These are phyloP conservation scores for Beris morrisii DNA, from an alignment of 2,888 invertebrate genomes.

Conservation along the genomic window DNA sequence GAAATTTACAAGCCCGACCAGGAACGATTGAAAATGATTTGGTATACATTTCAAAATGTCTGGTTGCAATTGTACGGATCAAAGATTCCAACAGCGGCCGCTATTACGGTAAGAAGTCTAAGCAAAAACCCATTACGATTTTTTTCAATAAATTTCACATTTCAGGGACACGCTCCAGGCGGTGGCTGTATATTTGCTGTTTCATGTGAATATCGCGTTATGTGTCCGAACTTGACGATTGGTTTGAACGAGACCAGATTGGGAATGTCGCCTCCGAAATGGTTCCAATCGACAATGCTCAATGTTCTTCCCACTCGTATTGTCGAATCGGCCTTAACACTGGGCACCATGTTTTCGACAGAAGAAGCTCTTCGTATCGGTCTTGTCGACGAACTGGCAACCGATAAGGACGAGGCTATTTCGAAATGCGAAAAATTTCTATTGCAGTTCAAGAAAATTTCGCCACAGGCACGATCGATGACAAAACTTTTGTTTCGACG, in stretches of 20 bases:
- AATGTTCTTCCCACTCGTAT: conserved; percentile 68
- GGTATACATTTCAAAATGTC: conserved; percentile 75
- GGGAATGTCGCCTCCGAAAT: conserved; percentile 76
- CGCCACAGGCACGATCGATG: conserved; percentile 62
- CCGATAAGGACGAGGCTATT: conserved; percentile 69
- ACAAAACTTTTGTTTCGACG: conserved; percentile 62
- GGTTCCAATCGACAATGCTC: conserved; percentile 67
- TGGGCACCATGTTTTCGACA: conserved; percentile 72
- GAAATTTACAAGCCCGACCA: conserved; percentile 83
- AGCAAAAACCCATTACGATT: background rate
- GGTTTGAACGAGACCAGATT: conserved; percentile 86
- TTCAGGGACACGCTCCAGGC: conserved; percentile 78
- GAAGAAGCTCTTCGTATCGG: conserved; percentile 77
- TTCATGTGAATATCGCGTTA: conserved; percentile 82
- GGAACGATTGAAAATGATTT: conserved; percentile 69
- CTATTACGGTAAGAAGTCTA: conserved; percentile 69
- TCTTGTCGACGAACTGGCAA: conserved; percentile 73
- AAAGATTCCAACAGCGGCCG: conserved; percentile 73
- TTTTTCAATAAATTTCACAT: background rate
- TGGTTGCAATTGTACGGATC: conserved; percentile 79
- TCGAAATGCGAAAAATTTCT: conserved; percentile 69
- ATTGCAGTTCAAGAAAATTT: conserved; percentile 65
- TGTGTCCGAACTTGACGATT: conserved; percentile 79
- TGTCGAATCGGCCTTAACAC: conserved; percentile 74
- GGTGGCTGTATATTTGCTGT: conserved; percentile 81